Conservation (phyloP, 2,797 vertebrate genomes). For the Lophius americanus region DNA sequence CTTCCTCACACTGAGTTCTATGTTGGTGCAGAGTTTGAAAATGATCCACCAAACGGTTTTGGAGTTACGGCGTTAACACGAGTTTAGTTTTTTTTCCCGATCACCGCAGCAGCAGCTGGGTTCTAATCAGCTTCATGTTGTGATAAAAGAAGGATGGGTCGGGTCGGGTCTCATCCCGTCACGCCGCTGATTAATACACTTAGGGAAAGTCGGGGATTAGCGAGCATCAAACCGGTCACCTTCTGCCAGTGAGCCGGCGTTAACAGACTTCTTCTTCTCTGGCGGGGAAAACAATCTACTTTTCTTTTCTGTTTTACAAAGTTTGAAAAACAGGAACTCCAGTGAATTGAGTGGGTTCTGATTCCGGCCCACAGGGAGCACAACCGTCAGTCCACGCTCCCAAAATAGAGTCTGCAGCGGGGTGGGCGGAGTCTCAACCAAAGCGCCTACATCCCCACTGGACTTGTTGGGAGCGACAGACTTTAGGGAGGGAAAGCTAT, state of each 20-base stretch:
- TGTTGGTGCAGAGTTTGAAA: too few species aligned
- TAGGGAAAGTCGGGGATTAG: constrained; percentile 70
- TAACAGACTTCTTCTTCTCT: constrained; percentile 32
- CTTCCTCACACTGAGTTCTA: too few species aligned
- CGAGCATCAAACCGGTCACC: constrained; percentile 59
- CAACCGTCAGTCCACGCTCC: constrained; percentile 54
- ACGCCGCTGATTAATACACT: constrained; percentile 71
- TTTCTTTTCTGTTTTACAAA: too few species aligned
- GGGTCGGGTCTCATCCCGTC: constrained; percentile 59
- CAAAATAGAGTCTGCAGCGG: constrained; percentile 71
- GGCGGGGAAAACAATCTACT: neutral
- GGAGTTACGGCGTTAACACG: neutral
- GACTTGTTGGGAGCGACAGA: constrained; percentile 41
- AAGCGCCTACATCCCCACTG: constrained; percentile 54
- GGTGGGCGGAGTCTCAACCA: constrained; percentile 60
- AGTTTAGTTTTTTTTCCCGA: neutral
- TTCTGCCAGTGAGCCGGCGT: constrained; percentile 48
- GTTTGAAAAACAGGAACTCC: constrained; percentile 31
- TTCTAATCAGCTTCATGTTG: constrained; percentile 31
- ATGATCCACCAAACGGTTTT: too few species aligned
- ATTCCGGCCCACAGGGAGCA: constrained; percentile 38
- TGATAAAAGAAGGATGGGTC: constrained; percentile 45
- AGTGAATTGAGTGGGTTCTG: constrained; percentile 42
- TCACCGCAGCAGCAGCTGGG: constrained; percentile 3
- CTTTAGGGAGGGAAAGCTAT: constrained; percentile 40